Base-by-base conservation (phyloP, 2,888 invertebrate genomes). In the Leptura quadrifasciata region DNA sequence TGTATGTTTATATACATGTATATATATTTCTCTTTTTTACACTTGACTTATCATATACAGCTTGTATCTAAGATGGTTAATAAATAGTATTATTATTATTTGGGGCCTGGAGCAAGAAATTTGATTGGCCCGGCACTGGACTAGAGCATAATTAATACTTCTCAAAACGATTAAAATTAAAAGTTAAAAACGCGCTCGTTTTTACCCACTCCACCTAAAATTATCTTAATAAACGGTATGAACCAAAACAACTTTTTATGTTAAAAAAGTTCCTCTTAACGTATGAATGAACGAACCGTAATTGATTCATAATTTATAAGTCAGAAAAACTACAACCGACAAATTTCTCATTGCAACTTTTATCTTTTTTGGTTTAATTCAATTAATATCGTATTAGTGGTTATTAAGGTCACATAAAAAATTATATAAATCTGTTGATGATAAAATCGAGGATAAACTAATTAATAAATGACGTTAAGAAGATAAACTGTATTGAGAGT, bases 371-470 rank as follows among this genome's bases (percentile, higher is more conserved):
- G n/a, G 47, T n/a, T 47, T 47, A 47, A 47, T 47, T n/a, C 4
- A 63, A 18, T 63, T 39, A 27, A 60, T 60, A n/a, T 27, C 12
- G n/a, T 20, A 63, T 63, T 39, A 35, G 20, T 3, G 20, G 63
- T 47, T 47, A 65, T 65, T 65, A 65, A 65, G 65, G 65, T 27
- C 65, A 24, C 24, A 21, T 21, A 65, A 65, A 65, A 65, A 65
- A 18, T 20, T 47, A 18, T 35, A 35, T 35, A 35, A 31, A 15
- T 65, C n/a, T 15, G 54, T 52, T 47, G 24, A 54, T 24, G 65
- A 65, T 52, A 52, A 65, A 65, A 65, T 65, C 65, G 65, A 65
- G 65, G 65, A 65, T 65, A 65, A 65, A 27, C 24, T 54, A 65
- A 65, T 65, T 65, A 65, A 54, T 52, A 54, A 65, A 15, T n/a